Evolutionary conservation across 2,888 invertebrate genomes (phyloP).

Genomic region (Pristionchus mayeri): DNA sequence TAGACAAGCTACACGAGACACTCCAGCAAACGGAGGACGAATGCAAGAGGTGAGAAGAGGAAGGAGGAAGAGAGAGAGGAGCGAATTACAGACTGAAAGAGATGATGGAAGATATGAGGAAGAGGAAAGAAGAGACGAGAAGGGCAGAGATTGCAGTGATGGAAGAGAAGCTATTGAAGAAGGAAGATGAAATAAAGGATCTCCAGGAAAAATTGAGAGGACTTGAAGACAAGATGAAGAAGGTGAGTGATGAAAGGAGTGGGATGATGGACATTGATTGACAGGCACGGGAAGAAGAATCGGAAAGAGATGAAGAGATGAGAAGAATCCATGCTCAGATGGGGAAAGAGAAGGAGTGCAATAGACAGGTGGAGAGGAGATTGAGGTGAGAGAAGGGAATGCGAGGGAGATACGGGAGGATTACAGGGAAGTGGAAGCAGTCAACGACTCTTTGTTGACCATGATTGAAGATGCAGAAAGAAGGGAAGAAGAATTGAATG

Average conservation of each 20-base stretch:
- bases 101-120: neutral
- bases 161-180: conserved; percentile 60
- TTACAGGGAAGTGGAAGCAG: conserved; percentile 20
- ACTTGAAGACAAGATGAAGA: neutral
- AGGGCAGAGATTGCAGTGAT: conserved; percentile 54
- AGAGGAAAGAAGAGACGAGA: conserved; percentile 25
- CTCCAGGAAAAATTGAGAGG: conserved; percentile 46
- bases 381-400: neutral
- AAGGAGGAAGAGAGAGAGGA: neutral
- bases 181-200: conserved; percentile 33
- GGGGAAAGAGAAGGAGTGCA: conserved; percentile 55
- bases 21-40: neutral
- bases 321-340: conserved; percentile 52
- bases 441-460: conserved; percentile 2
- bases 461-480: conserved; percentile 4
- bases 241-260: neutral
- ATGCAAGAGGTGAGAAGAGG: conserved; percentile 16
- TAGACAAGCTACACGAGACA: neutral
- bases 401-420: neutral
- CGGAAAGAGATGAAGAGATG: conserved; percentile 56
- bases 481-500: conserved; percentile 34
- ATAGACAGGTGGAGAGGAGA: conserved; percentile 38
- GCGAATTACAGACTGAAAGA: conserved; percentile 6
- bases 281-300: conserved; percentile 53
- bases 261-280: neutral